Base-by-base conservation (phyloP, 2,113 vertebrate species). In the Cnemophilus loriae region DNA sequence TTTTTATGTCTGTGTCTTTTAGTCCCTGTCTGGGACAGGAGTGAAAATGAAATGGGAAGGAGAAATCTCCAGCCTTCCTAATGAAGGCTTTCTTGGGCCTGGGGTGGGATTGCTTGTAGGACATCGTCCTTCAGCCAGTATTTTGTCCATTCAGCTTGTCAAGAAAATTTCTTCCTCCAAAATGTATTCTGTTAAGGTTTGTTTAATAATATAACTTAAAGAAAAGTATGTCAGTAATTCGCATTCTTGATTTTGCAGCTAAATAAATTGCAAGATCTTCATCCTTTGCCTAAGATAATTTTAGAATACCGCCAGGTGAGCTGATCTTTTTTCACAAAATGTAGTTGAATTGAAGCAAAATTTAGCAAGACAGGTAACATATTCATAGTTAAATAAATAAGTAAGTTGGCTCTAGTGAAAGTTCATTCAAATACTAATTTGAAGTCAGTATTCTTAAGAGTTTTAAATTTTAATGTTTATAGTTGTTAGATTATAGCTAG, bases 271-370 rank as follows among this genome's bases (percentile, higher is more conserved):
- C 98, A 98, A 97, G 98, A 98, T 83, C 97, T 99, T 71, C 99
- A 99, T 95, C 98, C 99, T 30, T 97, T 99, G 76, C 99, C 99
- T 32, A 99, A 98, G 97, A 98, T 99, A 76, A 98, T 99, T 93
- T 93, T 99, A 75, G 98, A 99, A 91, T 98, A 99, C 82, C 98
- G 99, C 75, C 99, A 98, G 98, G 99, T 99, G 91, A 94, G 97
- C 26, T 64, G 39, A 12, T 63, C 18, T 15, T 63, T 76, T 39
- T 42, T 60, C 68, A 26, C 23, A 35, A 44, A 27, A 16, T 14
- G 14, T 47, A 23, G 10, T 47, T 37, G 10, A 6, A 26, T 15
- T 73, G 46, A 84, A 65, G 37, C 32, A 75, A 81, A 91, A 46
- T 61, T 78, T 68, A 82, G 13, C 47, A 75, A 86, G 53, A 80